Base-by-base conservation (phyloP, 2,113 vertebrate genomes). In the Dasyurus viverrinus region DNA sequence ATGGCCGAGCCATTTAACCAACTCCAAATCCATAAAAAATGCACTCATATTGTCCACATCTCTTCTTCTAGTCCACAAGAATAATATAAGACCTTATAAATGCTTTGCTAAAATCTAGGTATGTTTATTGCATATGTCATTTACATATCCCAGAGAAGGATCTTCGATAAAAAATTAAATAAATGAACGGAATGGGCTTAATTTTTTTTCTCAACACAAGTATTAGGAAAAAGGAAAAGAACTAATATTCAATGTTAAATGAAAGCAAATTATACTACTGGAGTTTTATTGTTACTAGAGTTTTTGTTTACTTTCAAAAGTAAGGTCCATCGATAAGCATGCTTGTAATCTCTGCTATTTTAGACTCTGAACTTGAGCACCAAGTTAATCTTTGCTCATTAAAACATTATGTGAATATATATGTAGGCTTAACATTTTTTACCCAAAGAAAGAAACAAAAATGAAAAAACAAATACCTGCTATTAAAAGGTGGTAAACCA, bases 401-500 rank as follows among this genome's bases (percentile, higher is more conserved):
- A 96, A 89, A 96, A 84, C 12, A 3, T 89, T 68, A 89, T 22
- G 54, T 92, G n/a, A 53, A 93, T 36, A 90, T 27, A 47, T 50
- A 92, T 55, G 22, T 36, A 94, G 19, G 42, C 42, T 92, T 93
- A 93, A 36, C 0, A 14, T 11, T 30, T 36, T 36, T 46, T 91
- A 94, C 90, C 26, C 36, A 53, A 90, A 25, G 48, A 92, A 36
- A 90, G 68, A 50, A 96, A 54, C 11, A 96, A 94, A 52, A 96
- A 95, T 7, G 89, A 93, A 54, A 93, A 23, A 27, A 48, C 16
- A 91, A 95, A 91, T 98, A 99, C 99, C 99, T 99, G 97, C 99
- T 99, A 94, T 99, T 99, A 98, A 99, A 99, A 92, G 98, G 98
- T 0, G 99, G 99, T 54, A 99, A 98, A 84, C 99, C 99, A 95